Evolutionary conservation across 2,113 vertebrate genomes (phyloP), one percentile per base, ranked within the genome.

Genomic region (Mormyrus iriodes): DNA sequence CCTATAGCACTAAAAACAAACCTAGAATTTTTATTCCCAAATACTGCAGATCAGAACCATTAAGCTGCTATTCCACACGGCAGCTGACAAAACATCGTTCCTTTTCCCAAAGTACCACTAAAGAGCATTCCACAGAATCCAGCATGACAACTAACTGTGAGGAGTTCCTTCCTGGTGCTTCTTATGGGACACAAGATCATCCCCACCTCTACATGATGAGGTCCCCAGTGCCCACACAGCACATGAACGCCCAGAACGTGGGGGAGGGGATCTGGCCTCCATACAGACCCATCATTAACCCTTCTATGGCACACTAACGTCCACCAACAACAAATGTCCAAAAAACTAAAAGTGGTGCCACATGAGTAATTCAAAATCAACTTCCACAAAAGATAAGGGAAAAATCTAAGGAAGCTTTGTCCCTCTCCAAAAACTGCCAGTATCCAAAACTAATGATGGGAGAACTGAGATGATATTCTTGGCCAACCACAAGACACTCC

Each of bases 81-180:
- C 73, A 79, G 51, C 27, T 42, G 46, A 49, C 21, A 46, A 88
- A 49, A 76, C 13, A 51, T 31, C 24, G 10, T 0, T 55, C 39
- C 8, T 42, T 53, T 31, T 24, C 48, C 69, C 88, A 55, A 55
- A 44, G 51, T 55, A 46, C 31, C 79, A 53, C 49, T 84, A 42
- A 89, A 61, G 6, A 39, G 31, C 88, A 89, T 84, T 89, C 53
- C 51, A 58, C 49, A 19, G 52, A 44, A 27, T 13, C 39, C 19
- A 46, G 39, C 35, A 52, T 35, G 76, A 53, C 65, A 73, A 53
- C 31, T 42, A 69, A 39, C 42, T 27, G 24, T n/a, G 52, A 88
- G 46, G 88, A 88, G 65, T 88, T 88, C 88, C 88, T 88, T 88
- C 69, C 88, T 88, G 53, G 24, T 19, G 58, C 46, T 27, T 42